These are phyloP conservation scores for Rhyacophila evoluta DNA, from an alignment of 2,888 invertebrate genomes.

Conservation along the genomic window DNA sequence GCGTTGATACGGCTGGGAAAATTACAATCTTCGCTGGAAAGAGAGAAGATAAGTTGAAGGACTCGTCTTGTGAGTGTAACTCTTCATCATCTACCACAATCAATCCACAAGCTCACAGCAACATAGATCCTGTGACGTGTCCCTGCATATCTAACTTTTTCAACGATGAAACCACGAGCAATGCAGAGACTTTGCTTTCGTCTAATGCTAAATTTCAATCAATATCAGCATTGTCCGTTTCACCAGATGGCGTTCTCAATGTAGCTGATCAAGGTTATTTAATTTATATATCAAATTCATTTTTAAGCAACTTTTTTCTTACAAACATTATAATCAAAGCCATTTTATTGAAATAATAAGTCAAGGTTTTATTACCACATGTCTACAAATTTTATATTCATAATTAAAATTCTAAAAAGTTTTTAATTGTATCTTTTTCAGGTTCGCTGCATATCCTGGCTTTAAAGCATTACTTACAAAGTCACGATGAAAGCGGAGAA, in stretches of 20 bases:
- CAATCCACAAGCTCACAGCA: slow-evolving; percentile 56
- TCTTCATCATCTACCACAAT: slow-evolving; percentile 70
- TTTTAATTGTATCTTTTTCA: too few relatives aligned
- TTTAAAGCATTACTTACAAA: slow-evolving; percentile 87
- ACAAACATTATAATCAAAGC: too few relatives aligned
- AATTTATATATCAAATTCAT: too few relatives aligned
- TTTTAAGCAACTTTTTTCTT: too few relatives aligned
- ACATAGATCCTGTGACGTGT: slow-evolving; percentile 59
- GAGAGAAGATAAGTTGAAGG: slow-evolving; percentile 73
- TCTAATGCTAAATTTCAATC: slow-evolving; percentile 92
- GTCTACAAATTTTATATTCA: too few relatives aligned
- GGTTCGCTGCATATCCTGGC: slow-evolving; percentile 86
- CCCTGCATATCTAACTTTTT: slow-evolving; percentile 70
- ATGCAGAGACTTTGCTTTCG: slow-evolving; percentile 87
- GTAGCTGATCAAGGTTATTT: slow-evolving; percentile 91
- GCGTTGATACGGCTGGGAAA: slow-evolving; percentile 90
- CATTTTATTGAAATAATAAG: too few relatives aligned
- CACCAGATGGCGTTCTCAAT: slow-evolving; percentile 95
- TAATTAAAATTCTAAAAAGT: too few relatives aligned
- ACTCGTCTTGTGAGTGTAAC: slow-evolving; percentile 72
- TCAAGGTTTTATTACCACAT: too few relatives aligned
- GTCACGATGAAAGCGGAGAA: slow-evolving; percentile 89
- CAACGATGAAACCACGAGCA: slow-evolving; percentile 77
- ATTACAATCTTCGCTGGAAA: slow-evolving; percentile 95
- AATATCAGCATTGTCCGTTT: slow-evolving; percentile 91